Base-by-base conservation (phyloP, 2,888 invertebrate species). In the Andrena fulva region DNA sequence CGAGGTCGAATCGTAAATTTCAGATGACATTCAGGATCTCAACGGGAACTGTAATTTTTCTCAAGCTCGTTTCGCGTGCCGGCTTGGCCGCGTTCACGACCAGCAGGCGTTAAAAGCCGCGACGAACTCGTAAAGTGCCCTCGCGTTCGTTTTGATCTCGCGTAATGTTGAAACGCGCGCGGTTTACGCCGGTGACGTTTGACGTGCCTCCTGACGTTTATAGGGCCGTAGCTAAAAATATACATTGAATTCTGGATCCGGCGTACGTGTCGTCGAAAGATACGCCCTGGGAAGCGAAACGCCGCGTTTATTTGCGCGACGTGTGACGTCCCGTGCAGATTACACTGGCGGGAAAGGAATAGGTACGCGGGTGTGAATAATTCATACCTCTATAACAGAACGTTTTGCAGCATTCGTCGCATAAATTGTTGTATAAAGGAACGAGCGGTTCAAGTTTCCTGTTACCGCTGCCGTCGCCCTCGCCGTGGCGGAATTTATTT, bases 231-330 rank as follows among this genome's bases (percentile, higher is more conserved):
- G 8, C 52, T 12, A 77, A 72, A 64, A 64, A 56, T 24, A 24
- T 54, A 71, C 27, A 10, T 42, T 16, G 42, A 42, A 42, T 42
- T 2, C 54, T 5, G 24, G n/a, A n/a, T 4, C 12, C 6, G 35
- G 24, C 5, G 20, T 24, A 56, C n/a, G n/a, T 31, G 56, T 24
- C 56, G 24, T 4, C 27, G 56, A 56, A 27, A 24, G 24, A 56
- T 10, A 27, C 20, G 24, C 10, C 16, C n/a, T 2, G 20, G 59
- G 31, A 29, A 20, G 35, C 35, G 56, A 27, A n/a, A 71, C 12
- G 52, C 8, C 62, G 20, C 64, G 72, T 73, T 83, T 82, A 77
- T 77, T 83, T 67, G 62, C 42, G 56, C 66, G 60, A 35, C 56
- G 50, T 20, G 20, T 10, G 56, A 48, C 20, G 42, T 73, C 29